A percentile compares a stretch with the other conserved stretches of the same genome.
These are phyloP conservation scores for Diplosoma virens DNA, from an alignment of 23 tunicate genomes.

Conservation along the genomic window DNA sequence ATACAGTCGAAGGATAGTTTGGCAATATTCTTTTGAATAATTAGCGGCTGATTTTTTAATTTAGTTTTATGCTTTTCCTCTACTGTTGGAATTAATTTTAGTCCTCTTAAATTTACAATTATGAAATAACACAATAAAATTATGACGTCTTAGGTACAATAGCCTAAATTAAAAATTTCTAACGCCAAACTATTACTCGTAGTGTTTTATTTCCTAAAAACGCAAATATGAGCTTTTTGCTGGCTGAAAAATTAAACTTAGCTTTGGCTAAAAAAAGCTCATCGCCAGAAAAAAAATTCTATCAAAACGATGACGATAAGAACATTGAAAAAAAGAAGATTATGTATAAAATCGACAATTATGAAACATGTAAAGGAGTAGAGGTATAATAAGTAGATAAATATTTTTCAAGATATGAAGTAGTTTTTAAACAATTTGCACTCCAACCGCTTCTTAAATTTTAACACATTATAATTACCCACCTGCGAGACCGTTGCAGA, in stretches of 20 bases:
- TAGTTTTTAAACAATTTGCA: background rate
- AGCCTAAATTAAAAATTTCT: too few species aligned
- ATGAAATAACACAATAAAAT: too few species aligned
- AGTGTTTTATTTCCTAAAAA: too few species aligned
- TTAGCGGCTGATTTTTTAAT: too few species aligned
- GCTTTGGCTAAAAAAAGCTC: background rate
- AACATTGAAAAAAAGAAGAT: background rate
- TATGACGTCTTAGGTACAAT: too few species aligned
- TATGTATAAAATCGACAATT: background rate
- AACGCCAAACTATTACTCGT: too few species aligned
- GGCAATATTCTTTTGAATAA: too few species aligned
- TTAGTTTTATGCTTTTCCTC: too few species aligned
- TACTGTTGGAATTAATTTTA: too few species aligned
- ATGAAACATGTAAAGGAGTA: background rate
- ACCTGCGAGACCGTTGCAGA: background rate
- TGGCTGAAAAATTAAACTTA: background rate
- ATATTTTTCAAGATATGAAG: background rate
- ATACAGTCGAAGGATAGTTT: too few species aligned
- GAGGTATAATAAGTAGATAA: background rate
- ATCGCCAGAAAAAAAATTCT: background rate
- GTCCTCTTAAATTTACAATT: too few species aligned
- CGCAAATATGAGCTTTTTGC: conserved; percentile 1
- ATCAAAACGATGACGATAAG: background rate
- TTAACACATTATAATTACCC: background rate
- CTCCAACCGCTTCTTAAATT: background rate